Evolutionary conservation across 2,888 invertebrate species (phyloP).

Genomic region (Achlya flavicornis): DNA sequence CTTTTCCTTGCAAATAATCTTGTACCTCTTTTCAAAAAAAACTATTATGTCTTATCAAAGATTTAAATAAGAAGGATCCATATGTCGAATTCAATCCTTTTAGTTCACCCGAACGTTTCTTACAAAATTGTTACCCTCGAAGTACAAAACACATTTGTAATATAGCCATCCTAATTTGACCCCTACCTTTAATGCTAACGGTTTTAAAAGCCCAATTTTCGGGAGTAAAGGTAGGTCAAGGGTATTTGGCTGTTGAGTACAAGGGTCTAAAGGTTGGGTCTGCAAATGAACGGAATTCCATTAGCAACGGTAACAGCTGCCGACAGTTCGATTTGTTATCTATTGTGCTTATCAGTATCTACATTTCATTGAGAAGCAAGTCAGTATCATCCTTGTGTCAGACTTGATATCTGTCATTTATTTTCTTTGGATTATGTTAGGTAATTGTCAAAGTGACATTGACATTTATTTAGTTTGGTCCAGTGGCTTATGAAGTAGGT

Average conservation of each 20-base stretch:
- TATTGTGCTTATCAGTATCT: background rate
- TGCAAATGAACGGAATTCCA: slow-evolving; percentile 26
- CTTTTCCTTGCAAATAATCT: no score
- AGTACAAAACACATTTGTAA: background rate
- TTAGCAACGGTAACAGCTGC: slow-evolving; percentile 24
- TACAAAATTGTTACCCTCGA: background rate
- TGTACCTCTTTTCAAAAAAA: background rate
- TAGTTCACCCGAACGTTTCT: slow-evolving; percentile 2
- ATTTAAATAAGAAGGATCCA: background rate
- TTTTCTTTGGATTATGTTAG: no score
- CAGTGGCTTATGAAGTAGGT: no score
- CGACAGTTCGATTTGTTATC: slow-evolving; percentile 9
- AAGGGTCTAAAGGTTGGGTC: slow-evolving; percentile 23
- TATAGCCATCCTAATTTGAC: slow-evolving; percentile 2
- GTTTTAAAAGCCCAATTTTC: background rate
- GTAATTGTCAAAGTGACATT: no score
- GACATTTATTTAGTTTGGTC: no score
- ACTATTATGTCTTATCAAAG: background rate
- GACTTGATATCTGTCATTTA: no score
- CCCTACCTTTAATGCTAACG: background rate
- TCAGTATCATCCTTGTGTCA: background rate
- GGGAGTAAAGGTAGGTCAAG: background rate
- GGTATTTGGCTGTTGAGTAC: slow-evolving; percentile 8
- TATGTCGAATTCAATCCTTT: background rate
- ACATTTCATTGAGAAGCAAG: background rate